Conservation (phyloP, 2,113 vertebrate species). For the Leptocoma aspasia region DNA sequence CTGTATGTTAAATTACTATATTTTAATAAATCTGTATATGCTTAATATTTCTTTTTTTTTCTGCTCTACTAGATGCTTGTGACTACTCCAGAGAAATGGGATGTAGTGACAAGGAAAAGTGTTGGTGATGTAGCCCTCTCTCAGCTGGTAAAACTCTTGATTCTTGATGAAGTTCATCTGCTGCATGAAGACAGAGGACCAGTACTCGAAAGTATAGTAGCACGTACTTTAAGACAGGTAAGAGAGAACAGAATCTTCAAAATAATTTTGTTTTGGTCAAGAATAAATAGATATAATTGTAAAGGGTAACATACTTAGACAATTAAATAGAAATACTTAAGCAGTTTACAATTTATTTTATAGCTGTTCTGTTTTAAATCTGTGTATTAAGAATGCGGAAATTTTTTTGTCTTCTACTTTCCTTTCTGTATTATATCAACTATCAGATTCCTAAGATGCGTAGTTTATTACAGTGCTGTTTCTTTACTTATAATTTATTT, state of each 20-base stretch:
- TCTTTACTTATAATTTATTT: not conserved
- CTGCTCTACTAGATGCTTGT: slow-evolving; percentile 87
- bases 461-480: not conserved
- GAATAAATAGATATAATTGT: not conserved
- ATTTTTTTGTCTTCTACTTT: not conserved
- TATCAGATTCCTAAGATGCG: not conserved
- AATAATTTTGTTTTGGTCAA: not conserved
- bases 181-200: slow-evolving; percentile 96
- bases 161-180: slow-evolving; percentile 96
- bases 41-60: not conserved
- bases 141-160: slow-evolving; percentile 92
- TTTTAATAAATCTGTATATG: not conserved
- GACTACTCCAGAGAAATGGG: slow-evolving; percentile 99
- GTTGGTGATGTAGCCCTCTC: slow-evolving; percentile 95
- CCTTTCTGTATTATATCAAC: not conserved
- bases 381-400: not conserved
- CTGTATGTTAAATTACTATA: not conserved
- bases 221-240: slow-evolving; percentile 94
- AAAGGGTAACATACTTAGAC: not conserved
- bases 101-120: slow-evolving; percentile 97
- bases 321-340: not conserved
- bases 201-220: slow-evolving; percentile 96
- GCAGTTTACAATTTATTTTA: not conserved
- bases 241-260: not conserved
- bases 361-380: not conserved